phyloP scores from a whole-genome alignment of 2,113 vertebrate species.

The Callospermophilus lateralis region DNA sequence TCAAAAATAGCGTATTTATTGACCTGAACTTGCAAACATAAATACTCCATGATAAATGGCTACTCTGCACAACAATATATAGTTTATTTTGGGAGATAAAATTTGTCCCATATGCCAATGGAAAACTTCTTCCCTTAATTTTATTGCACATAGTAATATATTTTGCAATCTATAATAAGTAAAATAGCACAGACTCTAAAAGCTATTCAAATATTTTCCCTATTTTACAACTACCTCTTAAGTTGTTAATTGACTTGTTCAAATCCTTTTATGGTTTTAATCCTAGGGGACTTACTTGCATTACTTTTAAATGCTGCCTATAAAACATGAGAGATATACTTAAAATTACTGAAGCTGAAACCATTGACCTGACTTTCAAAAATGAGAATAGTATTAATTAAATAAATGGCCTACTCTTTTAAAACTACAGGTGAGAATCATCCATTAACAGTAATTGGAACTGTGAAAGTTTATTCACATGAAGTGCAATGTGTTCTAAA shows the following conservation, averaged over 20 bases:
- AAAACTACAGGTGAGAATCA: not conserved
- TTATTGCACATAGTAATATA: not conserved
- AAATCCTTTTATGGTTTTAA: slow-evolving; percentile 29
- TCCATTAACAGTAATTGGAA: slow-evolving; percentile 61
- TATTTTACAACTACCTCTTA: slow-evolving; percentile 36
- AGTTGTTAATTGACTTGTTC: slow-evolving; percentile 15
- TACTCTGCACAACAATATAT: slow-evolving; percentile 9
- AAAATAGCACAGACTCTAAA: not conserved
- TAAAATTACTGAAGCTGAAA: slow-evolving; percentile 44
- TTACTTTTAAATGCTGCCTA: slow-evolving; percentile 45
- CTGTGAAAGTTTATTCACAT: slow-evolving; percentile 23
- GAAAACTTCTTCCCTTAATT: slow-evolving; percentile 13
- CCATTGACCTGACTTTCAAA: not conserved
- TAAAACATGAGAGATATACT: slow-evolving; percentile 54
- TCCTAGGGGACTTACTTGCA: not conserved
- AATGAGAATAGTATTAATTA: slow-evolving; percentile 50
- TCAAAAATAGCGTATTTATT: not conserved
- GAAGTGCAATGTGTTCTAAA: not conserved
- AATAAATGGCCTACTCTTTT: slow-evolving; percentile 22
- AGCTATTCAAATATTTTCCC: not conserved
- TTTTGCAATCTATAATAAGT: not conserved
- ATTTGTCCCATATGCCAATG: not conserved
- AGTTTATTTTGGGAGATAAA: slow-evolving; percentile 17
- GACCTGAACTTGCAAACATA: not conserved
- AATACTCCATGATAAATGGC: slow-evolving; percentile 32